Percentiles rank a stretch among this genome's conserved stretches.
Conservation (phyloP, 2,888 invertebrate species). For the Noctua janthe region DNA sequence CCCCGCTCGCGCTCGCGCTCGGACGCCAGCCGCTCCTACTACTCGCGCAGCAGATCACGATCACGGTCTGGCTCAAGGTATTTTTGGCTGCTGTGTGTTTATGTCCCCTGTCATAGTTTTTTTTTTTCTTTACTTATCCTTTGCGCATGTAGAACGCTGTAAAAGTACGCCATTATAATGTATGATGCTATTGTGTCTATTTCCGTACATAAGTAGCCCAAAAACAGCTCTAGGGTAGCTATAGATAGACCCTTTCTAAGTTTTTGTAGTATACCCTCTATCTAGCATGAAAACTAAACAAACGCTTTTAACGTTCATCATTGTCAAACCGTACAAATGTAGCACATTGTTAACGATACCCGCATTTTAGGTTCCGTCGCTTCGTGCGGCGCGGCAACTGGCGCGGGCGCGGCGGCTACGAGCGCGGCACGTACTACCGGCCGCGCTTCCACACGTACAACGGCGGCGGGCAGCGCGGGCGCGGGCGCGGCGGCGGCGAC, state of each 20-base stretch:
- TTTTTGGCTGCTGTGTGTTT: slow-evolving; percentile 55
- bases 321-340: neutral
- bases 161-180: slow-evolving; percentile 5
- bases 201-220: neutral
- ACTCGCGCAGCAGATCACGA: slow-evolving; percentile 91
- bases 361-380: slow-evolving; percentile 77
- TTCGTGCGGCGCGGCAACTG: slow-evolving; percentile 88
- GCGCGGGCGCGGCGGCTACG: slow-evolving; percentile 91
- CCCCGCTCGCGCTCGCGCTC: slow-evolving; percentile 91
- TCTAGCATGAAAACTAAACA: slow-evolving; percentile 41
- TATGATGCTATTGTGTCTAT: neutral
- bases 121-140: neutral
- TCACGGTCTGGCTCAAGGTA: slow-evolving; percentile 90
- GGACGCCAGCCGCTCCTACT: slow-evolving; percentile 90
- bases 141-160: slow-evolving; percentile 19
- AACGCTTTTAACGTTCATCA: slow-evolving; percentile 36
- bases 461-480: slow-evolving; percentile 90
- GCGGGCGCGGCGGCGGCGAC: slow-evolving; percentile 85
- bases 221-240: neutral
- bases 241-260: neutral
- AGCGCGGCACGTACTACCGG: slow-evolving; percentile 95
- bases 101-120: slow-evolving; percentile 17
- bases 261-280: slow-evolving; percentile 38
- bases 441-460: slow-evolving; percentile 93
- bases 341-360: slow-evolving; percentile 18